Base-by-base conservation (phyloP, 2,113 vertebrate species). In the Meleagris gallopavo region DNA sequence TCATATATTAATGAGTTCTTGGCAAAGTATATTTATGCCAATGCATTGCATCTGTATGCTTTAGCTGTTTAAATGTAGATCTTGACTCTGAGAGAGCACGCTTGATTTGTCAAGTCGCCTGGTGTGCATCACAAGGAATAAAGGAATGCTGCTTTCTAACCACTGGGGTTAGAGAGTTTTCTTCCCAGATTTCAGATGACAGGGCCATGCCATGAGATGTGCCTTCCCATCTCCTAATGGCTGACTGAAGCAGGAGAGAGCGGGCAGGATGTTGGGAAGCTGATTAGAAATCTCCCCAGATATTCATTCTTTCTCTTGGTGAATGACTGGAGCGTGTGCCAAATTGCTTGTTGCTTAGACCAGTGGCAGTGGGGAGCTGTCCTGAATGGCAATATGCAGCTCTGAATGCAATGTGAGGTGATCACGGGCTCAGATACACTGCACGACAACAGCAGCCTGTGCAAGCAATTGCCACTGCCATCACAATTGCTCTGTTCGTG, bases 391-490 rank as follows among this genome's bases (percentile, higher is more conserved):
- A 24, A 54, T 40, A 3, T 3, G 13, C 18, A 3, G 16, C 12
- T 45, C n/a, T 71, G 38, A 54, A 55, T 86, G 10, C 54, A 55
- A 6, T 54, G 52, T 54, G 54, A 15, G 27, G 21, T 29, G 30
- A 13, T 30, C 27, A 27, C 38, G 43, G 40, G 1, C n/a, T 10
- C 8, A 21, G 55, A 1, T 2, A 15, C 2, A 2, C 7, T 2
- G 10, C 48, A 14, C 1, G 1, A 9, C 21, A 36, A 40, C 46
- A 54, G 20, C 48, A 74, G 38, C 36, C 18, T 50, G 32, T 17
- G 6, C 15, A 15, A 20, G 70, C 21, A 43, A n/a, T 32, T 74
- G 52, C 17, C 40, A 7, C 17, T 46, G 54, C 20, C 30, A 8
- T 41, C 40, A 13, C 0, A 0, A 27, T 46, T 86, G 12, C 5